Base-by-base conservation (phyloP, 2,888 invertebrate genomes). In the Saturnia japonica region DNA sequence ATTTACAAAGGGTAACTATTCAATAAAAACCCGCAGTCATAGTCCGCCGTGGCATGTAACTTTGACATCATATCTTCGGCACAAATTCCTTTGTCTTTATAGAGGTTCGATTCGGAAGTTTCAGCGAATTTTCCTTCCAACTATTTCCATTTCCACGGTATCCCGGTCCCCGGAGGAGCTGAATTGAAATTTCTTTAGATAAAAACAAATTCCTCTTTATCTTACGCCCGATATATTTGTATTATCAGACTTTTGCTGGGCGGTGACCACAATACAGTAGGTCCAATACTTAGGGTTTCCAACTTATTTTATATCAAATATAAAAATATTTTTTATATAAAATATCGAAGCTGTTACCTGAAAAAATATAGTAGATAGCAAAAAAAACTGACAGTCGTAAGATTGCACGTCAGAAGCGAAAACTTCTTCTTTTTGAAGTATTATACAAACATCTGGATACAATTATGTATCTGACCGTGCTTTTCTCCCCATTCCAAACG, bases 1-100 rank as follows among this genome's bases (percentile, higher is more conserved):
- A 45, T 51, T 66, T 34, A 40, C 22, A 70, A 71, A 62, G 68
- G 64, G 60, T 51, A 68, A 68, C 62, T 62, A 71, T 64, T 64
- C 64, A 64, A 64, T 64, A 64, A 64, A 64, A 64, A 28, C 11
- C 64, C 34, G n/a, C 64, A 40, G 19, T 64, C 19, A 64, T 40
- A 19, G 64, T 64, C 40, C n/a, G 19, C 40, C 11, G 64, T 40
- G 64, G 64, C 19, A 19, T 40, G 64, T 16, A 40, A 40, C n/a
- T 64, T 40, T 64, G n/a, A 64, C 40, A n/a, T 64, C 64, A 40
- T 64, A 64, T 64, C 64, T 64, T 19, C n/a, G 40, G 64, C 19
- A 19, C 14, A 28, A 60, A 60, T 60, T 60, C 57, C 57, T 28
- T 64, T 2, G 64, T 16, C 40, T 64, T 64, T 64, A 64, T 64